Evolutionary conservation across 2,797 vertebrate genomes (phyloP).

Genomic region (Hylomyscus alleni): DNA sequence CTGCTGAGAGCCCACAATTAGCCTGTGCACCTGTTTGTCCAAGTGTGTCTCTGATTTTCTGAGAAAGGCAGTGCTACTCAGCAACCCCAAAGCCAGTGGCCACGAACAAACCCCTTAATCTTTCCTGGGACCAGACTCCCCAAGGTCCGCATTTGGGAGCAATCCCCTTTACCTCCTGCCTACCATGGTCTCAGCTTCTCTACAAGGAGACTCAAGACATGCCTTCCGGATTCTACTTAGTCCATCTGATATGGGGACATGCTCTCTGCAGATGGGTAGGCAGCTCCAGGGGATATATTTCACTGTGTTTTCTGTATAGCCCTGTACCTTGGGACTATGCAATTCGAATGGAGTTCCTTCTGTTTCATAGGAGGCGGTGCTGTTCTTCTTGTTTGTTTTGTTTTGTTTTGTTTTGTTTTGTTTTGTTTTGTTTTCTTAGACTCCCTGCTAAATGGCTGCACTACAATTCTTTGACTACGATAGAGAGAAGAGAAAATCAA

Average conservation of each 20-base stretch:
- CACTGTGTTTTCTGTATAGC: not conserved
- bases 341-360: not conserved
- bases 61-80: constrained; percentile 54
- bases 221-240: not conserved
- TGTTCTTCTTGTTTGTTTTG: not conserved
- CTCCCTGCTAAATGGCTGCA: constrained; percentile 34
- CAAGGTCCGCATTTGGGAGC: constrained; percentile 59
- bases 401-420: not conserved
- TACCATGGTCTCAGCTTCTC: constrained; percentile 8
- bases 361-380: not conserved
- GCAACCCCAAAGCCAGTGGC: not conserved
- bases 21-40: constrained; percentile 59
- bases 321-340: not conserved
- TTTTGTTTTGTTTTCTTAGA: not conserved
- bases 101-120: not conserved
- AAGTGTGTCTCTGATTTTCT: constrained; percentile 74
- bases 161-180: constrained; percentile 57
- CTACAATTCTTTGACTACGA: constrained; percentile 63
- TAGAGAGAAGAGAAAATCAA: constrained; percentile 30
- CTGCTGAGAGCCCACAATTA: constrained; percentile 40
- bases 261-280: accelerated
- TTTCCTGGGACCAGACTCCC: constrained; percentile 61
- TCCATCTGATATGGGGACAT: not conserved
- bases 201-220: constrained; percentile 35
- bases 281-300: not conserved